Base-by-base conservation (phyloP, 1,140 invertebrate species). In the Trialeurodes vaporariorum region DNA sequence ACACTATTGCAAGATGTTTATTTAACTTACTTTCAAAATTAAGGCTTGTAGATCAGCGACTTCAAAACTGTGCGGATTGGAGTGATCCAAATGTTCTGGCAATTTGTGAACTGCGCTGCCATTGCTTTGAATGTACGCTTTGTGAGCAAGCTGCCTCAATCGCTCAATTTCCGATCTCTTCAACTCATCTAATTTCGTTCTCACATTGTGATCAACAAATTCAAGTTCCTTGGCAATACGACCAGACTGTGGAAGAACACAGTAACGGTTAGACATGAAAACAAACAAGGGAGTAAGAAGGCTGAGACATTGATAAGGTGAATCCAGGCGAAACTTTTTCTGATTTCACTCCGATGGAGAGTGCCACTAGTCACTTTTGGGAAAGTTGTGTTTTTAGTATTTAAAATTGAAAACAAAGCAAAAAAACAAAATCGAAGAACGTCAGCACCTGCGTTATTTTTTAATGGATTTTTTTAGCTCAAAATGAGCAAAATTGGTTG, bases 51-150 rank as follows among this genome's bases (percentile, higher is more conserved):
- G 81, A 84, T 99, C 97, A 71, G 93, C 87, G 71, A 94, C 87
- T 81, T 97, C 94, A 80, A 99, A 99, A 1, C 92, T 94, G 74
- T 96, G 89, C 1, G 88, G 88, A 80, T 98, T 98, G 1, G 79
- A 76, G 69, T 94, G 87, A 78, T 98, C 94, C 59, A 99, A 71
- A 85, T 98, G 96, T 64, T 86, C 83, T 2, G 76, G 71, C 26
- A 70, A 65, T 0, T 85, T 81, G 73, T 87, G 85, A 1, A 80
- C 76, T 71, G 87, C 84, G 22, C 90, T 77, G 21, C 85, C 83
- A 72, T 89, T 85, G 24, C 81, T 79, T 17, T 88, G 70, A 74
- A 89, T 86, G 76, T 84, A 85, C 77, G 91, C 83, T 81, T 86
- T 81, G 68, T 83, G 80, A 72, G 84, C 84, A 27, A 93, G 77